These are phyloP conservation scores for Oxycera nigricornis DNA, from an alignment of 2,888 invertebrate genomes.

Conservation along the genomic window DNA sequence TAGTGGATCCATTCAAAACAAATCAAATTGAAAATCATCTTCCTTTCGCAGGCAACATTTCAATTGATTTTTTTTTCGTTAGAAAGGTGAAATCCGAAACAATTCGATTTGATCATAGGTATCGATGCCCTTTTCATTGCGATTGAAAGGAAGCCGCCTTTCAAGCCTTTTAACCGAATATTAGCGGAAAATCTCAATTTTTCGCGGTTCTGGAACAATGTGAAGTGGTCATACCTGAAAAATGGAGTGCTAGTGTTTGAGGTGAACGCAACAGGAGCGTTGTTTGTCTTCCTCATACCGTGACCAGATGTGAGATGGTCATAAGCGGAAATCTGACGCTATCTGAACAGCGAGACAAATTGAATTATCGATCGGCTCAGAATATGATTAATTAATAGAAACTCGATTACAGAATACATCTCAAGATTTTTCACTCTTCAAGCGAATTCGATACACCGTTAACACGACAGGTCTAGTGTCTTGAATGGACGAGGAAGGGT, in stretches of 20 bases:
- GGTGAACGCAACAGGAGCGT: conserved; percentile 28
- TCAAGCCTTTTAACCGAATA: conserved; percentile 34
- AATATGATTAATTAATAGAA: conserved; percentile 43
- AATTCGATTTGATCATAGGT: conserved; percentile 33
- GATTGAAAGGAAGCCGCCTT: conserved; percentile 23
- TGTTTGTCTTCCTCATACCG: neutral
- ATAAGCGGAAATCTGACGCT: conserved; percentile 12
- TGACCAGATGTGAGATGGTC: conserved; percentile 9
- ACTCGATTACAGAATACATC: conserved; percentile 33
- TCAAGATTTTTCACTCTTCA: neutral
- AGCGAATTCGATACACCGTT: conserved; percentile 39
- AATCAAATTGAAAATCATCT: neutral
- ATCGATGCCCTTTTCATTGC: conserved; percentile 21
- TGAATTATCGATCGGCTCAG: conserved; percentile 40
- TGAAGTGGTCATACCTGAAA: conserved; percentile 6
- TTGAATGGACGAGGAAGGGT: neutral
- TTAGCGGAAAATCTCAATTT: conserved; percentile 32
- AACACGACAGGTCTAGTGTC: conserved; percentile 17
- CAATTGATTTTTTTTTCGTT: conserved; percentile 1
- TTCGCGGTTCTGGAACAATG: conserved; percentile 9
- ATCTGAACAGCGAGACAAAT: conserved; percentile 41
- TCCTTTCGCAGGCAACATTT: neutral
- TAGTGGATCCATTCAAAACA: neutral
- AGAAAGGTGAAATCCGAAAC: conserved; percentile 6
- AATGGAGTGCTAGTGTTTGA: conserved; percentile 3